These are phyloP conservation scores for Neoniphon sammara DNA, from an alignment of 2,797 vertebrate genomes.

Conservation along the genomic window DNA sequence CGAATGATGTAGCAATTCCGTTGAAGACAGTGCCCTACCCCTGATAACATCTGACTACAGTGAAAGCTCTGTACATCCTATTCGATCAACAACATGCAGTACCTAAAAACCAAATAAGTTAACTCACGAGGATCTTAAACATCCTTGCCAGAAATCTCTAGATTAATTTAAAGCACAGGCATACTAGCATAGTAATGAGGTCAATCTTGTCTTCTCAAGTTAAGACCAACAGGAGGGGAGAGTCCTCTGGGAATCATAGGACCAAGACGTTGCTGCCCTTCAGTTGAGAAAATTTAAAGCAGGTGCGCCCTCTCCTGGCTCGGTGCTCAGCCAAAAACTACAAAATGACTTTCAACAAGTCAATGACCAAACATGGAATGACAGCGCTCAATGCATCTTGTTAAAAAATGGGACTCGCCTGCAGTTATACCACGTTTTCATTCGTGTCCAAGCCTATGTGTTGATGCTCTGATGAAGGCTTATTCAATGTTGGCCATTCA, in stretches of 20 bases:
- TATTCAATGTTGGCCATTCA: too few species aligned
- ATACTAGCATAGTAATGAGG: conserved; percentile 28
- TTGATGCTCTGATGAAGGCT: too few species aligned
- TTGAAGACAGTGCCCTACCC: conserved; percentile 26
- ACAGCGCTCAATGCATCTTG: too few species aligned
- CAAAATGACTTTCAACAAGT: background rate
- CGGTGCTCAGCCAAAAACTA: background rate
- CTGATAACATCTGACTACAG: conserved; percentile 24
- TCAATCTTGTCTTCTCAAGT: conserved; percentile 28
- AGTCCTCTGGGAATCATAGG: background rate
- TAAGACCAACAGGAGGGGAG: background rate
- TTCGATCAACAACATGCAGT: conserved; percentile 54
- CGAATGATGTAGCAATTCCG: conserved; percentile 31
- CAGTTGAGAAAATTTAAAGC: background rate
- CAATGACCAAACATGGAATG: background rate
- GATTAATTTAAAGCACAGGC: conserved; percentile 44
- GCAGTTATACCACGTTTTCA: background rate
- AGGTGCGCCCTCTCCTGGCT: background rate
- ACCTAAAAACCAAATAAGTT: conserved; percentile 44
- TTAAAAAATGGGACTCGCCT: background rate
- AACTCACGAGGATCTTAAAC: conserved; percentile 29
- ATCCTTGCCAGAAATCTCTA: conserved; percentile 27
- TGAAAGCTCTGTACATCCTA: conserved; percentile 37
- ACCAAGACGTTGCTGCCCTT: background rate
- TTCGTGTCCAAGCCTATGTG: background rate